Conservation (phyloP, 2,888 invertebrate species). For the Lamellibrachia columna region DNA sequence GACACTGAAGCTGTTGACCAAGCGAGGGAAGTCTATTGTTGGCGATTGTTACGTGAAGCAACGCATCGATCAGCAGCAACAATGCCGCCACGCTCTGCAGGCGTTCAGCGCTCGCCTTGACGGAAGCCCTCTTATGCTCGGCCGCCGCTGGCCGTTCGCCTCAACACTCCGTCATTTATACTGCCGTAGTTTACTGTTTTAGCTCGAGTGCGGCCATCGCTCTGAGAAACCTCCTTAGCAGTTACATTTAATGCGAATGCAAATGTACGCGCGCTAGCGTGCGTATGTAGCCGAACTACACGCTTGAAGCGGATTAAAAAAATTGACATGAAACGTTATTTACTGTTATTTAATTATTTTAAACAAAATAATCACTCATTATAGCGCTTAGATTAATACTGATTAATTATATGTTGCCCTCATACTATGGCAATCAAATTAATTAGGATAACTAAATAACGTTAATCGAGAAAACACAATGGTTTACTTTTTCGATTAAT, state of each 20-base stretch:
- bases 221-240: background rate
- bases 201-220: background rate
- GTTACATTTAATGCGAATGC: background rate
- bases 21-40: constrained; percentile 5
- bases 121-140: background rate
- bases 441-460: background rate
- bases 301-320: background rate
- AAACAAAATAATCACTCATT: too few species aligned
- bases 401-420: background rate
- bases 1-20: background rate
- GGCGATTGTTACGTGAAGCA: background rate
- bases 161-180: background rate
- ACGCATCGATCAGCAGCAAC: constrained; percentile 6
- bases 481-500: too few species aligned
- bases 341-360: too few species aligned
- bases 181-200: background rate
- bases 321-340: too few species aligned
- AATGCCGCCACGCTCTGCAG: background rate
- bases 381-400: background rate
- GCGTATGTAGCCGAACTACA: background rate
- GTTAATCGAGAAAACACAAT: background rate
- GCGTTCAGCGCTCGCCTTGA: background rate
- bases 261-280: background rate
- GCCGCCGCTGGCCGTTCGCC: background rate
- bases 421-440: background rate